These are phyloP conservation scores for Xylocampa areola DNA, from an alignment of 2,888 invertebrate species.

Conservation along the genomic window DNA sequence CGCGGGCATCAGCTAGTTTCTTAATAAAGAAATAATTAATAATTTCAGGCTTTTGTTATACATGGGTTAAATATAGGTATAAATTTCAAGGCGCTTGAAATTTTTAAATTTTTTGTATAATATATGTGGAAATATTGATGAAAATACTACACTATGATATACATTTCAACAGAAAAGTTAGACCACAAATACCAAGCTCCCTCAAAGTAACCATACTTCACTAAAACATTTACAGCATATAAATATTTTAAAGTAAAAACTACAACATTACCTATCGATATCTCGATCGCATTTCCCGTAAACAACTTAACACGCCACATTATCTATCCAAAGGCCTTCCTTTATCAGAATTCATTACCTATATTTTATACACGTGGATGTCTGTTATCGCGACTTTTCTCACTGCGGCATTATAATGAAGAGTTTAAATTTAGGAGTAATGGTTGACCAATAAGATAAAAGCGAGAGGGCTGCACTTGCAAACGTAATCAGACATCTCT, in stretches of 20 bases:
- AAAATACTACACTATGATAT: too few relatives aligned
- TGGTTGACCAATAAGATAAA: conserved; percentile 90
- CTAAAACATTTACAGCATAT: neutral
- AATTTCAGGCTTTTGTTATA: too few relatives aligned
- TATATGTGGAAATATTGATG: too few relatives aligned
- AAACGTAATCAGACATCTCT: conserved; percentile 54
- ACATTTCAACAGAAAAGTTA: neutral
- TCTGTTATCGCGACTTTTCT: conserved; percentile 86
- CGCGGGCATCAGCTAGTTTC: too few relatives aligned
- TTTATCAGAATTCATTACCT: conserved; percentile 87
- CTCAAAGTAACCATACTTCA: neutral
- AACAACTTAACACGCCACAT: conserved; percentile 58
- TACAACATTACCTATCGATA: conserved; percentile 38
- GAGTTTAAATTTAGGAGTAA: conserved; percentile 90
- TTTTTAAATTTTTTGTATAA: too few relatives aligned
- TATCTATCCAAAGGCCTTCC: conserved; percentile 69
- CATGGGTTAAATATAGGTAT: too few relatives aligned
- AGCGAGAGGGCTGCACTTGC: conserved; percentile 83
- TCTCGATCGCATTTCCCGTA: conserved; percentile 51
- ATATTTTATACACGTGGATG: conserved; percentile 83
- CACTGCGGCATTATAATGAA: conserved; percentile 88
- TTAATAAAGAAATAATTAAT: too few relatives aligned
- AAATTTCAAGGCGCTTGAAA: too few relatives aligned
- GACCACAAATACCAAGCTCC: neutral
- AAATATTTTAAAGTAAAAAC: conserved; percentile 17